phyloP scores from a whole-genome alignment of 2,797 vertebrate species.

The Leucoraja ocellata region DNA sequence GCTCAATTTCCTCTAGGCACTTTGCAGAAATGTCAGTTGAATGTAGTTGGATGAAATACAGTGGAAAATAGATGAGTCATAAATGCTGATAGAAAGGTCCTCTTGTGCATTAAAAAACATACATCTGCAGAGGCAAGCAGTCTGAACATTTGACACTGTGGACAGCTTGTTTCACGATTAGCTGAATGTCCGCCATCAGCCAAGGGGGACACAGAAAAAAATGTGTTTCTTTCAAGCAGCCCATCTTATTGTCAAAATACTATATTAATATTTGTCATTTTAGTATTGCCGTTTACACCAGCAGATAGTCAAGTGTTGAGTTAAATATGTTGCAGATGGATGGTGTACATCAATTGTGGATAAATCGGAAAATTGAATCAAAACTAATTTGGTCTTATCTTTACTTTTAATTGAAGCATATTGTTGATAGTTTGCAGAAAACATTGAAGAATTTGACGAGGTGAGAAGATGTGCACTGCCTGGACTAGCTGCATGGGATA shows the following conservation, averaged over 20 bases:
- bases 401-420: not conserved
- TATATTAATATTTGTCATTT: conserved; percentile 1
- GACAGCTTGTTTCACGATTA: conserved; percentile 31
- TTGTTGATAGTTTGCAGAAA: not conserved
- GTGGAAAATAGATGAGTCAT: conserved; percentile 31
- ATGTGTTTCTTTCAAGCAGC: conserved; percentile 17
- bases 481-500: too few relatives aligned
- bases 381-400: not conserved
- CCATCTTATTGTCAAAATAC: conserved; percentile 36
- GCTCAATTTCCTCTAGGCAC: conserved; percentile 6
- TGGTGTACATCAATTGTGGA: not conserved
- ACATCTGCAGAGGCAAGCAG: not conserved
- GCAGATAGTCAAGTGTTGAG: not conserved
- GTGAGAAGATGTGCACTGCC: too few relatives aligned
- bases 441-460: not conserved
- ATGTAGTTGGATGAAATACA: conserved; percentile 15
- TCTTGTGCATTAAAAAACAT: conserved; percentile 29
- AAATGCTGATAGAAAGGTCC: conserved; percentile 35
- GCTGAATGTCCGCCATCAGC: not conserved
- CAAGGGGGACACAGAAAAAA: conserved; percentile 6
- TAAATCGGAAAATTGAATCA: not conserved
- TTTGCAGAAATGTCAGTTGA: conserved; percentile 24
- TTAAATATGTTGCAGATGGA: not conserved
- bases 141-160: conserved; percentile 22
- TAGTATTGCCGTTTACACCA: not conserved